phyloP scores from a whole-genome alignment of 2,888 invertebrate genomes.

The Exocentrus adspersus region DNA sequence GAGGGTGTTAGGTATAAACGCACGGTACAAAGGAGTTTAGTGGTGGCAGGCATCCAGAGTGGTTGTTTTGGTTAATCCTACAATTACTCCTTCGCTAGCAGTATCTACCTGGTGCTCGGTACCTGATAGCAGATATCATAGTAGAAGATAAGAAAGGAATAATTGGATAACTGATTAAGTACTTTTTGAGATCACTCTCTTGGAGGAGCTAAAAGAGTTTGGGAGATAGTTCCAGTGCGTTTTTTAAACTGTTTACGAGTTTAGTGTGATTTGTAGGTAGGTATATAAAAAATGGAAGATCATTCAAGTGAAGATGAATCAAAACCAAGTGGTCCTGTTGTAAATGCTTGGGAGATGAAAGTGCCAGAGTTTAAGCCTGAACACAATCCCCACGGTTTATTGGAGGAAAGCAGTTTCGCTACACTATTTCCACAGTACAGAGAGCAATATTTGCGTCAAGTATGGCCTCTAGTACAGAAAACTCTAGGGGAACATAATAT shows the following conservation, averaged over 20 bases:
- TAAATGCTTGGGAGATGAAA: constrained; percentile 88
- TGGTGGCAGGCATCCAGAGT: too few relatives aligned
- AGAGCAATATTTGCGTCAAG: constrained; percentile 93
- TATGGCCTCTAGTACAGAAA: constrained; percentile 95
- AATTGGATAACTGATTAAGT: too few relatives aligned
- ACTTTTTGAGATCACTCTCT: too few relatives aligned
- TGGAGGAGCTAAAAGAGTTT: too few relatives aligned
- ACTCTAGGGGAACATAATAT: constrained; percentile 81
- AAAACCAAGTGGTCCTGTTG: constrained; percentile 69
- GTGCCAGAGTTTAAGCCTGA: constrained; percentile 87
- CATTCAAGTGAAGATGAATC: constrained; percentile 21
- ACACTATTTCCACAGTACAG: constrained; percentile 97
- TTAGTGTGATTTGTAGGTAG: background rate
- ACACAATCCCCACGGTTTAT: constrained; percentile 87
- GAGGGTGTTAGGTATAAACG: too few relatives aligned
- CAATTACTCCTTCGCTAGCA: too few relatives aligned
- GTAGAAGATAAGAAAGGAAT: background rate
- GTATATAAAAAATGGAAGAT: constrained; percentile 16
- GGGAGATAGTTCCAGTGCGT: too few relatives aligned
- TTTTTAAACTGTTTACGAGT: background rate
- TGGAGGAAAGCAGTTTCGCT: constrained; percentile 96
- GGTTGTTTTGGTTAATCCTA: too few relatives aligned
- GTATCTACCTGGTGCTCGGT: too few relatives aligned
- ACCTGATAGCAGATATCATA: too few relatives aligned
- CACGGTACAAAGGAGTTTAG: too few relatives aligned